These are phyloP conservation scores for Drosophila borborema DNA, from an alignment of 2,888 invertebrate genomes.

Conservation along the genomic window DNA sequence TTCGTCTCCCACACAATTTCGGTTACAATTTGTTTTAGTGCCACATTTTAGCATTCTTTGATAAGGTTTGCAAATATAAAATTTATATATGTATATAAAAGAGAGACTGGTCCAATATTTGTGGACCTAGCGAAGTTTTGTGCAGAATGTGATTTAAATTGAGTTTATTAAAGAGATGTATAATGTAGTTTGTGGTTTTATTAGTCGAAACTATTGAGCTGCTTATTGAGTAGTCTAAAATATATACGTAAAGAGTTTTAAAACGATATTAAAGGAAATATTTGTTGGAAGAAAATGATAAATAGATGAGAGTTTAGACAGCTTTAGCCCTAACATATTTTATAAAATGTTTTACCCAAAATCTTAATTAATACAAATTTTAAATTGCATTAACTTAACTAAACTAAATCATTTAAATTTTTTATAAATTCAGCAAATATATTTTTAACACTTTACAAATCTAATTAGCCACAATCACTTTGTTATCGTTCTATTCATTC, in stretches of 20 bases:
- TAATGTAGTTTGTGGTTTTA: not conserved
- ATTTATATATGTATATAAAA: slow-evolving; percentile 15
- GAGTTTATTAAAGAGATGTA: not conserved
- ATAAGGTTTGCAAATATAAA: slow-evolving; percentile 21
- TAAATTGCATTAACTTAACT: no score
- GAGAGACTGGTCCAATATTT: not conserved
- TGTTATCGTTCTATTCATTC: not conserved
- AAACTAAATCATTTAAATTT: no score
- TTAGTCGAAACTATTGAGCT: not conserved
- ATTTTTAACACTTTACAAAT: slow-evolving; percentile 9
- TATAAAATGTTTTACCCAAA: no score
- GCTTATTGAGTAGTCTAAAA: not conserved
- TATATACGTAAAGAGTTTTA: not conserved
- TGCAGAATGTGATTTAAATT: not conserved
- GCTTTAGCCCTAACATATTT: no score
- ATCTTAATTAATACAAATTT: no score
- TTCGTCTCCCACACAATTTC: slow-evolving; percentile 13
- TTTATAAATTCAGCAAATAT: not conserved
- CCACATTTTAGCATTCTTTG: slow-evolving; percentile 28
- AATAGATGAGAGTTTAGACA: not conserved
- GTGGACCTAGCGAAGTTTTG: not conserved
- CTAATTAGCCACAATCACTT: slow-evolving; percentile 3
- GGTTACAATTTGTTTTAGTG: slow-evolving; percentile 49
- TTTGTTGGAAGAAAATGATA: not conserved
- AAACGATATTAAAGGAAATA: not conserved